These are phyloP conservation scores for Uropsilus gracilis DNA, from an alignment of 2,113 vertebrate genomes.

Conservation along the genomic window DNA sequence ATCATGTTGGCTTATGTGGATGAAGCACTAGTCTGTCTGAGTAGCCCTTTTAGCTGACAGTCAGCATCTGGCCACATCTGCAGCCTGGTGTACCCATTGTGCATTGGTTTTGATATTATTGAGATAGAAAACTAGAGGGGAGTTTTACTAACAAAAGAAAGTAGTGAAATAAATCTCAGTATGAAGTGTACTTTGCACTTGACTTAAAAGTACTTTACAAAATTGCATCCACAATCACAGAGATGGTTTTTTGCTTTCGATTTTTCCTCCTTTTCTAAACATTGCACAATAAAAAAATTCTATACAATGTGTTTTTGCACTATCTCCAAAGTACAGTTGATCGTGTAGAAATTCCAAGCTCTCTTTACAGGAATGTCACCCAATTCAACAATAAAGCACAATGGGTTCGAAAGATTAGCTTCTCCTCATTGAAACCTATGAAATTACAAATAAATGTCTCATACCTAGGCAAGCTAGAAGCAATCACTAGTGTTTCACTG, in stretches of 20 bases:
- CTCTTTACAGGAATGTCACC: not conserved
- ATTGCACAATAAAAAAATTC: not conserved
- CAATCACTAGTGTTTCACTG: not conserved
- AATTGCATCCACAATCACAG: not conserved
- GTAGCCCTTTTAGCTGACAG: not conserved
- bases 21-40: too few relatives aligned
- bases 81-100: not conserved
- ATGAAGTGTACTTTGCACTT: not conserved
- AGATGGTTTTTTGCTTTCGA: not conserved
- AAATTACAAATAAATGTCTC: not conserved
- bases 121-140: not conserved
- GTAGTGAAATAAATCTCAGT: not conserved
- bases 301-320: not conserved
- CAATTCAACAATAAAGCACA: too few relatives aligned
- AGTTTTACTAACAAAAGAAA: not conserved
- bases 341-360: not conserved
- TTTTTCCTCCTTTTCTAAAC: not conserved
- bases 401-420: not conserved
- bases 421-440: not conserved
- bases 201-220: not conserved
- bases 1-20: fast-evolving
- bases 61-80: not conserved
- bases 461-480: not conserved
- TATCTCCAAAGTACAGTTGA: not conserved
- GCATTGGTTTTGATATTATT: not conserved